phyloP scores from a whole-genome alignment of 2,888 invertebrate species.

The Xiphydria camelus region DNA sequence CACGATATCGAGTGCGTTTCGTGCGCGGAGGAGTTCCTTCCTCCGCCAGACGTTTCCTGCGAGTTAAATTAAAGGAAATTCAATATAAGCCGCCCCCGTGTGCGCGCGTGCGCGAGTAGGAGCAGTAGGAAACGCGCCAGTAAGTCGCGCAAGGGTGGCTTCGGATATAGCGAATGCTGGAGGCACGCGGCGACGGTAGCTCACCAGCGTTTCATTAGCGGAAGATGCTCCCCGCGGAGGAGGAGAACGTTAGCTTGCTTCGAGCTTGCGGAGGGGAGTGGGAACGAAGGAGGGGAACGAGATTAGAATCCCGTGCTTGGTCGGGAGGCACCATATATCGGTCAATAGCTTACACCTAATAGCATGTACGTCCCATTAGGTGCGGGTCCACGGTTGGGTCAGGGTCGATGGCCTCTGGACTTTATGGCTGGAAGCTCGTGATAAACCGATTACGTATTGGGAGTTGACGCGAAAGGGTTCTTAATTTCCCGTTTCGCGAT shows the following conservation, averaged over 20 bases:
- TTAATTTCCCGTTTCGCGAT: too few relatives aligned
- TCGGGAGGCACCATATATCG: conserved; percentile 37
- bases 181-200: conserved; percentile 56
- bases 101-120: conserved; percentile 2
- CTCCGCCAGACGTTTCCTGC: conserved; percentile 2
- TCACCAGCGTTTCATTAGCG: conserved; percentile 58
- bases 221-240: conserved; percentile 53
- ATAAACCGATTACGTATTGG: too few relatives aligned
- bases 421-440: too few relatives aligned
- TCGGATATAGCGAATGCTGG: conserved; percentile 39
- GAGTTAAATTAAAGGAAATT: conserved; percentile 40
- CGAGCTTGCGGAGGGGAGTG: conserved; percentile 23
- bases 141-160: conserved; percentile 36
- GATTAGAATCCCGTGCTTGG: conserved; percentile 53
- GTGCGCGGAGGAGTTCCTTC: too few relatives aligned
- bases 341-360: conserved; percentile 36
- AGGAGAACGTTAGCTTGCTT: conserved; percentile 29
- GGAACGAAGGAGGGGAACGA: conserved; percentile 37
- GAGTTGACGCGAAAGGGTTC: too few relatives aligned
- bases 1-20: too few relatives aligned
- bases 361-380: conserved; percentile 29
- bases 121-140: conserved; percentile 18
- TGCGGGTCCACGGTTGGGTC: neutral
- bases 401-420: too few relatives aligned
- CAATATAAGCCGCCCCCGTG: conserved; percentile 37